These are phyloP conservation scores for Pandemis heparana DNA, from an alignment of 2,888 invertebrate species.

Conservation along the genomic window DNA sequence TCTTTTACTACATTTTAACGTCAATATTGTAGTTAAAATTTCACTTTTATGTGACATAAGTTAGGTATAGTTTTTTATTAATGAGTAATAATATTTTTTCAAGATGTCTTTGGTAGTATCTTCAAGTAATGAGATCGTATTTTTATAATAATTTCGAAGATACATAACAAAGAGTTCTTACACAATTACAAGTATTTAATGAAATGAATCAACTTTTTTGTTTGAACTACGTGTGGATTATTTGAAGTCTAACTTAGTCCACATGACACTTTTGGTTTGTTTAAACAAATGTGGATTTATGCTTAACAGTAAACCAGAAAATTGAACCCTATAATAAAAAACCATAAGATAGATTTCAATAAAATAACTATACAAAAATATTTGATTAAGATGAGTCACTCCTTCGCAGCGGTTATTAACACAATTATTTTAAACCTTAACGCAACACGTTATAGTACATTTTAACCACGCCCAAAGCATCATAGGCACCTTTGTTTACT, in stretches of 20 bases:
- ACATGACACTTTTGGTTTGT: background rate
- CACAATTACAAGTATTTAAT: constrained; percentile 23
- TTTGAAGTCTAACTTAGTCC: background rate
- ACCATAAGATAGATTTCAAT: constrained; percentile 12
- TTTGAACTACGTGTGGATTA: constrained; percentile 16
- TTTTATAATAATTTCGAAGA: constrained; percentile 35
- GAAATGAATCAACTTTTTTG: constrained; percentile 16
- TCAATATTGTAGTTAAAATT: background rate
- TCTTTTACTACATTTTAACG: constrained; percentile 4
- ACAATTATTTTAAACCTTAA: constrained; percentile 17
- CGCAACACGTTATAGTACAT: constrained; percentile 7
- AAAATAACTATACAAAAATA: constrained; percentile 10
- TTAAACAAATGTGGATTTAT: constrained; percentile 9
- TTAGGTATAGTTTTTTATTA: background rate
- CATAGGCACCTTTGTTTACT: constrained; percentile 14
- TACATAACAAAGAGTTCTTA: constrained; percentile 44
- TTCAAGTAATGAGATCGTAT: constrained; percentile 66
- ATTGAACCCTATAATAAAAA: background rate
- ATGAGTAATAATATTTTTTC: constrained; percentile 43
- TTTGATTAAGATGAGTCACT: constrained; percentile 6
- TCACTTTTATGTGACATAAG: background rate
- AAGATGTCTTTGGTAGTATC: constrained; percentile 55
- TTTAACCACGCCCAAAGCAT: constrained; percentile 13
- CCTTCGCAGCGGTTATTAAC: background rate
- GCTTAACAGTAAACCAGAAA: constrained; percentile 2